phyloP scores from a whole-genome alignment of 2,113 vertebrate genomes.

The Mohoua ochrocephala region DNA sequence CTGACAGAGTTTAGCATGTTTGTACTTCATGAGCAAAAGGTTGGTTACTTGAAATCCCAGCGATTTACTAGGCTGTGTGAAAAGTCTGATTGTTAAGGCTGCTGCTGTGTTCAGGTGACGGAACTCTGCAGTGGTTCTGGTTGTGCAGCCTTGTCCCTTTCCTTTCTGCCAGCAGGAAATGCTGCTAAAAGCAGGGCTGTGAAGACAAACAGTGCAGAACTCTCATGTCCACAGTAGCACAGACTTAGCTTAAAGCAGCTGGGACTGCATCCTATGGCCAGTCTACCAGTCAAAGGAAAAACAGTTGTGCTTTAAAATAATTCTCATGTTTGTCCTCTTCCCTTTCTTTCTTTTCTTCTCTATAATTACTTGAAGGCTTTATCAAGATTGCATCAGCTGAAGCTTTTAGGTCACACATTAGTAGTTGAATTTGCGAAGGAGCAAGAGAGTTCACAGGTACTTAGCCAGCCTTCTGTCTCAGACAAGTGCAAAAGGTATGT shows the following conservation, averaged over 20 bases:
- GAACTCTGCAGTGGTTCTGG: neutral
- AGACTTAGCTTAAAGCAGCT: neutral
- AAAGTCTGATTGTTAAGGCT: neutral
- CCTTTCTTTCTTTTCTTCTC: neutral
- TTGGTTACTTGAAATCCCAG: neutral
- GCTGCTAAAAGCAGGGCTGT: neutral
- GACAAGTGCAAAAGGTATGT: slow-evolving; percentile 77
- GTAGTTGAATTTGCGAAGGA: slow-evolving; percentile 91
- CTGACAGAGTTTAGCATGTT: neutral
- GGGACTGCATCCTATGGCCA: neutral
- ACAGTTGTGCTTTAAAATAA: neutral
- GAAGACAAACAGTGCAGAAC: neutral
- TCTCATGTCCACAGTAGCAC: neutral
- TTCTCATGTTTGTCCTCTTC: neutral
- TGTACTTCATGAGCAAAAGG: neutral
- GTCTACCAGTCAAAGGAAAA: neutral
- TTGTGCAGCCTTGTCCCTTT: neutral
- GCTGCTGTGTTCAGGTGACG: neutral
- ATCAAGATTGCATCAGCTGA: slow-evolving; percentile 87
- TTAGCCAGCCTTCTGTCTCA: slow-evolving; percentile 77
- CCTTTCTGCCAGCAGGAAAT: neutral
- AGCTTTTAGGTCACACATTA: slow-evolving; percentile 85
- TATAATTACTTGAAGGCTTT: slow-evolving; percentile 77
- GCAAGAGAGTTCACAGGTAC: slow-evolving; percentile 76
- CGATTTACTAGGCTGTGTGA: neutral